Evolutionary conservation across 2,888 invertebrate genomes (phyloP), one percentile per base, ranked within the genome.

Genomic region (Campoletis raptor): DNA sequence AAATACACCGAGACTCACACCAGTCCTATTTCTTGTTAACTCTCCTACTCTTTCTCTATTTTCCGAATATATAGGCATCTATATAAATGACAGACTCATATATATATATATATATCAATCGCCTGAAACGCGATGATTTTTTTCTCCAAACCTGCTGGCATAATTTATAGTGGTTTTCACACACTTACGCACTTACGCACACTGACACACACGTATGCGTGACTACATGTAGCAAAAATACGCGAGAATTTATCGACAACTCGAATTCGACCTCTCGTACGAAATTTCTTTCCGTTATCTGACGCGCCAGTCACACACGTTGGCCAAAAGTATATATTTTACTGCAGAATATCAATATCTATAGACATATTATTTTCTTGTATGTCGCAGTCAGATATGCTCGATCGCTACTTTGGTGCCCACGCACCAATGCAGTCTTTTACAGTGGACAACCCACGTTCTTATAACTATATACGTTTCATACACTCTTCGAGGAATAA

Each of bases 191-290:
- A 77, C 45, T 15, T 42, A 24, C 9, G 48, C 10, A 18, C 42
- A n/a, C 21, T 21, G 24, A 36, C 18, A 40, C 36, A 9, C 12
- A 6, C 42, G 57, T 42, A n/a, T 40, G 4, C 7, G 30, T 15
- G 40, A 36, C n/a, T n/a, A 37, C 52, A 10, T 3, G 36, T 10
- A 54, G 15, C 82, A 64, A 57, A 77, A 73, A 61, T 61, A 24
- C 64, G 57, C 30, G 69, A 82, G 77, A 86, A 86, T 88, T 86
- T 86, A 88, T 88, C 73, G 86, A 86, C 85, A 81, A 81, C 84
- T 84, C 42, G 78, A 54, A 45, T 64, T 64, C 84, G 69, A 86
- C 69, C 84, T 64, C 79, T 81, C 69, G 84, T 69, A 84, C 81
- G 57, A 76, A 86, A 86, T 84, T 84, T 86, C 81, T 84, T 86